Conservation (phyloP, 2,113 vertebrate species). For the Clarias magur region DNA sequence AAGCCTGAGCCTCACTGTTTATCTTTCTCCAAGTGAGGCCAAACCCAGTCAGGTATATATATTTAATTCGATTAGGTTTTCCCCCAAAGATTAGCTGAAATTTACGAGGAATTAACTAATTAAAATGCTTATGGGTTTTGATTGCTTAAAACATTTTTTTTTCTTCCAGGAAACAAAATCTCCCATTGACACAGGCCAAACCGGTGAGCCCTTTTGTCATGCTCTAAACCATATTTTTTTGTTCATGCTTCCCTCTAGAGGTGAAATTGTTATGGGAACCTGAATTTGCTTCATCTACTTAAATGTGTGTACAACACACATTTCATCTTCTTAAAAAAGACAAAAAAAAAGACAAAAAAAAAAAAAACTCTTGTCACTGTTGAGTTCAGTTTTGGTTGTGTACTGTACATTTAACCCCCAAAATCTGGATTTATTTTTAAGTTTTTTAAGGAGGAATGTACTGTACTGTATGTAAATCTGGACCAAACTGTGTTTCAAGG, state of each 20-base stretch:
- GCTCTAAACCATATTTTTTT: not conserved
- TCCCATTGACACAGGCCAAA: not conserved
- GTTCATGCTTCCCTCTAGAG: slow-evolving; percentile 28
- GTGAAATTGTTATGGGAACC: not conserved
- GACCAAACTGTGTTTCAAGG: not conserved
- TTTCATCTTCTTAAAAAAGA: not conserved
- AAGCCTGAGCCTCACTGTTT: slow-evolving; percentile 70
- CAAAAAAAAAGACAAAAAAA: not conserved
- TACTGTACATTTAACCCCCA: not conserved
- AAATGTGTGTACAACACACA: not conserved
- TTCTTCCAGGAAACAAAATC: slow-evolving; percentile 45
- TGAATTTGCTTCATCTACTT: not conserved
- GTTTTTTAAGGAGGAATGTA: not conserved
- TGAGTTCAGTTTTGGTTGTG: too few species aligned
- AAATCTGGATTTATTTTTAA: not conserved
- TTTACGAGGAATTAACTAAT: not conserved
- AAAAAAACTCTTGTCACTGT: too few species aligned
- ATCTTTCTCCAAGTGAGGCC: slow-evolving; percentile 44
- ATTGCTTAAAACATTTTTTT: not conserved
- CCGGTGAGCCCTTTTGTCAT: slow-evolving; percentile 56
- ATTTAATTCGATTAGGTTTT: not conserved
- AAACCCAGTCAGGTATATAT: slow-evolving; percentile 38
- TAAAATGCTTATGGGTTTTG: not conserved
- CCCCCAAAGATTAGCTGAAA: not conserved
- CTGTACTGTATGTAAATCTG: not conserved